Base-by-base conservation (phyloP, 2,888 invertebrate species). In the Bruchidius siliquastri region DNA sequence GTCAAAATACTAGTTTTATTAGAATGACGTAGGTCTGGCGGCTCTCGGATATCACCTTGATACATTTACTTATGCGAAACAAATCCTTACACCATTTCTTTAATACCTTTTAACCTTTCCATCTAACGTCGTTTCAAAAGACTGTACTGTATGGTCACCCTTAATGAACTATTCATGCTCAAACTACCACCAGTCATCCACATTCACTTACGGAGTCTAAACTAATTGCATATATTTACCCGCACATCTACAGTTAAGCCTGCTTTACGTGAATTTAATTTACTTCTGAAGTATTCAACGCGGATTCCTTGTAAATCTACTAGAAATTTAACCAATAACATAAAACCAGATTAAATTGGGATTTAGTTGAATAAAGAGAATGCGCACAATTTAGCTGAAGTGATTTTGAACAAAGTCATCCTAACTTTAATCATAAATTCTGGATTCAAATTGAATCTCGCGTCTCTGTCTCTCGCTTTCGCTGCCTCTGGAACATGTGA, bases 391-490 rank as follows among this genome's bases (percentile, higher is more conserved):
- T 85, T 84, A 82, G 83, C 81, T 78, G 82, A 83, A 85, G 84
- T 82, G 84, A 85, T 84, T 85, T 81, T 80, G 83, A 84, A 84
- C 84, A 83, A 82, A 84, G 84, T 84, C 84, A 81, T 84, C 83
- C 82, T 82, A 85, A 85, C 83, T 85, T 85, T 82, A 82, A 83
- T 83, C 82, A 84, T 84, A 85, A 84, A 85, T 84, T 84, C 81
- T 79, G 76, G 80, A 79, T 80, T 76, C 76, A 82, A 82, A 83
- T 82, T 82, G 83, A 82, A 83, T 82, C 80, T 26, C 22, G 22
- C 69, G 22, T 22, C 22, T 69, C 69, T 26, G 22, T 26, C 21
- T 69, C 49, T 49, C 49, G 49, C 49, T 8, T 21, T 21, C 69
- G 0, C 69, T 2, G 76, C 79, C 77, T 77, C 75, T 69, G 72